Percentiles rank a stretch among this genome's conserved stretches.
phyloP scores from a whole-genome alignment of 1,140 invertebrate species.

The Papilio xuthus region DNA sequence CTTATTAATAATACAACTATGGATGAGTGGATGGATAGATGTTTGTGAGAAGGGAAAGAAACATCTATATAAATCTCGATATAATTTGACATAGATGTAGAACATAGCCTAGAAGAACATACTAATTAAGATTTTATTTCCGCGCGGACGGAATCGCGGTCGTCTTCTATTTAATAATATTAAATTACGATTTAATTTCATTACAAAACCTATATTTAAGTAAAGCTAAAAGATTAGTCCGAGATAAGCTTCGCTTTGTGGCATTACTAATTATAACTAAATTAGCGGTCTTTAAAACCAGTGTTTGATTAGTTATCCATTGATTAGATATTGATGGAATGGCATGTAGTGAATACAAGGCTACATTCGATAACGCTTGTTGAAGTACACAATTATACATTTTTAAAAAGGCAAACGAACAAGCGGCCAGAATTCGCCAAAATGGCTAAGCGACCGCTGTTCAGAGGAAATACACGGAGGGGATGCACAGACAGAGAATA shows the following conservation, averaged over 20 bases:
- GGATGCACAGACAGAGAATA: too few relatives aligned
- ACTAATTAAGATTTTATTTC: too few relatives aligned
- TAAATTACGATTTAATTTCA: neutral
- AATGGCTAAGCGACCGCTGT: too few relatives aligned
- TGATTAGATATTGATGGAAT: slow-evolving; percentile 32
- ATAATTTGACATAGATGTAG: too few relatives aligned
- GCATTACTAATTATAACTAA: neutral
- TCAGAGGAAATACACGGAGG: too few relatives aligned
- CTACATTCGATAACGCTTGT: slow-evolving; percentile 5
- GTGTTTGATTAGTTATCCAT: slow-evolving; percentile 20
- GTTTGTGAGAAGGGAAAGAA: too few relatives aligned
- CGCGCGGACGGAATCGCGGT: too few relatives aligned
- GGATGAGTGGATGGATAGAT: too few relatives aligned
- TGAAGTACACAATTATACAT: neutral
- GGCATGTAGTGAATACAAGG: slow-evolving; percentile 16
- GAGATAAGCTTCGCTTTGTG: neutral
- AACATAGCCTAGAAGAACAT: too few relatives aligned
- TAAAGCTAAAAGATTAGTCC: neutral
- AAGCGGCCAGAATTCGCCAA: neutral
- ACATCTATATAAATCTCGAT: too few relatives aligned
- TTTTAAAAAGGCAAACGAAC: neutral
- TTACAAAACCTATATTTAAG: neutral
- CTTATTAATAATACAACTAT: too few relatives aligned
- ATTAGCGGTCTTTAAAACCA: slow-evolving; percentile 3
- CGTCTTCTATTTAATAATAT: too few relatives aligned